Evolutionary conservation across 2,113 vertebrate genomes (phyloP).

Genomic region (Prionailurus bengalensis): DNA sequence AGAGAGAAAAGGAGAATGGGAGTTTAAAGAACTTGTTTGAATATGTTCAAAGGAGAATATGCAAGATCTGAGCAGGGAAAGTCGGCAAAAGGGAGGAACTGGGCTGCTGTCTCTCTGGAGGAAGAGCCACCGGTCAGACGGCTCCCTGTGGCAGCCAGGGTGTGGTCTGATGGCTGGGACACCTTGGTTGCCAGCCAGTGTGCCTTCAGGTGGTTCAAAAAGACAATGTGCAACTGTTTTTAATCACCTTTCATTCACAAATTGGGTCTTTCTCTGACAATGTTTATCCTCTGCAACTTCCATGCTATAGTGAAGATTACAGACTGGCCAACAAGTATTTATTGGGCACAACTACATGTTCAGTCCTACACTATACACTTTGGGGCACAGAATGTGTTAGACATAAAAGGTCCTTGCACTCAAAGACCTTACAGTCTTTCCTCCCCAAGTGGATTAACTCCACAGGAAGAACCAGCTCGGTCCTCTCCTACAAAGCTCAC

Average conservation of each 20-base stretch:
- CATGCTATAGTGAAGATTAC: background rate
- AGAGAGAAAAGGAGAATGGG: background rate
- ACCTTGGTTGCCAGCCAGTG: background rate
- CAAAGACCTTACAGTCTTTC: background rate
- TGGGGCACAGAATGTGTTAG: background rate
- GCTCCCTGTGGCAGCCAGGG: background rate
- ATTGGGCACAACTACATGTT: background rate
- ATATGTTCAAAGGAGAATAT: background rate
- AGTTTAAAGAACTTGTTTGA: background rate
- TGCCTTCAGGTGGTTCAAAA: background rate
- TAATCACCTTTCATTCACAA: background rate
- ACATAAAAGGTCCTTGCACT: background rate
- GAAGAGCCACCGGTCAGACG: background rate
- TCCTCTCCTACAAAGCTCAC: background rate
- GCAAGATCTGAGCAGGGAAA: background rate
- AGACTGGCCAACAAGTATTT: background rate
- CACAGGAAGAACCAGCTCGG: background rate
- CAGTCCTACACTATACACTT: rapidly evolving
- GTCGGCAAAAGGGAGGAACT: background rate
- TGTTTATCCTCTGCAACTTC: background rate
- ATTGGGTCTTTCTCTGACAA: background rate
- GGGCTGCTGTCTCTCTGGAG: background rate
- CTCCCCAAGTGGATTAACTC: background rate
- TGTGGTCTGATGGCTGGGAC: rapidly evolving
- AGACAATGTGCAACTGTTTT: background rate